Evolutionary conservation across 2,797 vertebrate genomes (phyloP), one percentile per base, ranked within the genome.

Genomic region (Borostomias antarcticus): DNA sequence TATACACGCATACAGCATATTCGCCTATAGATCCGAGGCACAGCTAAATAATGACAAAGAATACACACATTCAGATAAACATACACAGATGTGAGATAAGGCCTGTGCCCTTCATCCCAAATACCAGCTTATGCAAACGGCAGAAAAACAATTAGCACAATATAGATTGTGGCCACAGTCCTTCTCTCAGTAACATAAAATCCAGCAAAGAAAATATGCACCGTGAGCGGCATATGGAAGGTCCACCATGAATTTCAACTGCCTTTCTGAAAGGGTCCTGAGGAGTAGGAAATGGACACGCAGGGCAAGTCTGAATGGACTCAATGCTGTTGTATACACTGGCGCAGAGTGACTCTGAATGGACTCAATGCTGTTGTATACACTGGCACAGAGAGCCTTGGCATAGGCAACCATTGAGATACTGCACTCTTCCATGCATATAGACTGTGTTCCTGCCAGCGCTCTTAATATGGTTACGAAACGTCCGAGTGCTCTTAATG

Each of bases 1-100:
- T 88, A 67, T 87, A 87, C 78, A 88, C 80, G 81, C 81, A 89
- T 84, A 87, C 72, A 79, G 76, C 71, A 40, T 84, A 79, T 79
- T 82, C 68, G 82, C 69, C 76, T 66, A 65, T 68, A 43, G n/a
- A 58, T 72, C 40, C 57, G 59, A 74, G 75, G 73, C 80, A 81
- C 61, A 66, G 66, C 82, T 74, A 79, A 74, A 74, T 79, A 58
- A 69, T 64, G 40, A 62, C 69, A 80, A 77, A 69, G 32, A 48
- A 83, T 80, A 72, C 68, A 53, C 59, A 58, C 57, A 70, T 64
- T 53, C n/a, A 43, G 19, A 59, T 23, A 69, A 58, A 26, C 58
- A 60, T 65, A 78, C 54, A 78, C 67, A 71, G 69, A 80, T 80
- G 56, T 59, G 69, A 82, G 65, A 79, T 76, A 78, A 78, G 0